phyloP scores from a whole-genome alignment of 1,140 invertebrate species.

The Chlorops oryzae region DNA sequence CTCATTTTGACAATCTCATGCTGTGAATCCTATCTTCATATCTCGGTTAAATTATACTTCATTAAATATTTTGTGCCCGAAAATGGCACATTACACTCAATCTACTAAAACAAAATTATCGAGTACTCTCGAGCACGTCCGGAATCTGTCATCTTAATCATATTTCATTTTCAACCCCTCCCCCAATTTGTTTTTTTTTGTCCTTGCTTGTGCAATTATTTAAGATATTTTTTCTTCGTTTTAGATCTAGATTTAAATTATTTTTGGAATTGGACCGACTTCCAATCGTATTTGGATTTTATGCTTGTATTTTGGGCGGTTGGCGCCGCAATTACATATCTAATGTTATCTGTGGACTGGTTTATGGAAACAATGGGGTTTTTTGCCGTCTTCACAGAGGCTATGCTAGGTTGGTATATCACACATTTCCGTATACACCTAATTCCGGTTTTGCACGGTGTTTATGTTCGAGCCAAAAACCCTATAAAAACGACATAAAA shows the following conservation, averaged over 20 bases:
- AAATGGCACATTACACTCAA: too few relatives aligned
- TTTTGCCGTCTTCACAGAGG: constrained; percentile 90
- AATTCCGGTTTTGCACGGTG: constrained; percentile 9
- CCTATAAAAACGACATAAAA: too few relatives aligned
- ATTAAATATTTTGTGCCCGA: too few relatives aligned
- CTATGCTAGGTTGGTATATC: constrained; percentile 70
- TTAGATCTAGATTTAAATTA: constrained; percentile 83
- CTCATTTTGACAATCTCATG: too few relatives aligned
- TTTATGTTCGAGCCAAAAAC: constrained; percentile 1
- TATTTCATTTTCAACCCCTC: too few relatives aligned
- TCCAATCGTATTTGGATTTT: constrained; percentile 92
- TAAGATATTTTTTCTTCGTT: constrained; percentile 37
- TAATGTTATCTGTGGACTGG: constrained; percentile 71
- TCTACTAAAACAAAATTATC: too few relatives aligned
- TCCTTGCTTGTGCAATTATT: too few relatives aligned
- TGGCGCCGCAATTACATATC: constrained; percentile 78
- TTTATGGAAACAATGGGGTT: constrained; percentile 90
- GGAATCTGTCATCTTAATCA: too few relatives aligned
- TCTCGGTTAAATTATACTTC: too few relatives aligned
- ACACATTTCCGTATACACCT: constrained; percentile 1
- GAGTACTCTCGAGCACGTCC: too few relatives aligned
- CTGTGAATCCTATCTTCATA: too few relatives aligned
- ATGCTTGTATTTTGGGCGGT: constrained; percentile 78
- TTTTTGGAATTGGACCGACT: constrained; percentile 99
- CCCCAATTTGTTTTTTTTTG: too few relatives aligned